These are phyloP conservation scores for Aelia acuminata DNA, from an alignment of 2,888 invertebrate species.

Conservation along the genomic window DNA sequence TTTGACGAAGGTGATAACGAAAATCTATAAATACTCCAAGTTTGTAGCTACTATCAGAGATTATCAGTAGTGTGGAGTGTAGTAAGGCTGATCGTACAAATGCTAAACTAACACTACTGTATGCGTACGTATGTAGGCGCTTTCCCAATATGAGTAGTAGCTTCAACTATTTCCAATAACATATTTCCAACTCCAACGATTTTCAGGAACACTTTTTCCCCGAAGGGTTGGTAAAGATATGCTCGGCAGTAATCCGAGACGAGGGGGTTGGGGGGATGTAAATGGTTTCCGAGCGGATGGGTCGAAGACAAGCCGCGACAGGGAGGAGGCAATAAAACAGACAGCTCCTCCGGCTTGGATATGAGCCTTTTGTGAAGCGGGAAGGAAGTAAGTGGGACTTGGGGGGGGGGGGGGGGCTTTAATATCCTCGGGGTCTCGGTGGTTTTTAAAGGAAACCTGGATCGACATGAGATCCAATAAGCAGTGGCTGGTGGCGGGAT, in stretches of 20 bases:
- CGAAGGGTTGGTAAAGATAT: constrained; percentile 10
- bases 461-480: constrained; percentile 57
- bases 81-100: no score
- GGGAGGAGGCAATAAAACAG: constrained; percentile 57
- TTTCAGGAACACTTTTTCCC: neutral
- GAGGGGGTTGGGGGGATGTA: constrained; percentile 15
- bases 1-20: no score
- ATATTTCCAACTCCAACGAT: neutral
- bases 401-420: constrained; percentile 48
- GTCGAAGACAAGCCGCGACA: constrained; percentile 41
- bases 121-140: no score
- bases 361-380: constrained; percentile 59
- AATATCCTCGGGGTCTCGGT: constrained; percentile 46
- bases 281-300: constrained; percentile 19
- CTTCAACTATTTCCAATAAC: no score
- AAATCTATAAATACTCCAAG: no score
- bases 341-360: constrained; percentile 49
- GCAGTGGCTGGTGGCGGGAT: constrained; percentile 30
- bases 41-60: no score
- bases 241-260: constrained; percentile 10
- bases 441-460: constrained; percentile 56
- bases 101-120: no score
- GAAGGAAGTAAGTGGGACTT: constrained; percentile 38
- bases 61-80: no score
- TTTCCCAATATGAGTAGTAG: no score